Evolutionary conservation across 2,113 vertebrate species (phyloP).

Genomic region (human): GRCh38 chr3:54629501-54630000

Average conservation of each 20-base stretch:
- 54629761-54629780: neutral
- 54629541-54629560: neutral
- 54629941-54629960: neutral
- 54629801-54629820: neutral
- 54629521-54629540: neutral
- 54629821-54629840: neutral
- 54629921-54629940: neutral
- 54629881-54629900: neutral
- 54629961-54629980: neutral
- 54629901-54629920: neutral
- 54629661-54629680: neutral
- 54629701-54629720: neutral
- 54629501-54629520: neutral
- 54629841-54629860: neutral
- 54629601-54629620: neutral
- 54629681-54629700: neutral
- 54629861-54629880: neutral
- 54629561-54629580: neutral
- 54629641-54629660: neutral
- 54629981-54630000: neutral
- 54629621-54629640: neutral
- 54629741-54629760: neutral
- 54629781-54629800: neutral
- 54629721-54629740: neutral
- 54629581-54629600: neutral